A percentile compares a stretch with the other conserved stretches of the same genome.
phyloP scores from a whole-genome alignment of 2,888 invertebrate species.

The Smittia aterrima region DNA sequence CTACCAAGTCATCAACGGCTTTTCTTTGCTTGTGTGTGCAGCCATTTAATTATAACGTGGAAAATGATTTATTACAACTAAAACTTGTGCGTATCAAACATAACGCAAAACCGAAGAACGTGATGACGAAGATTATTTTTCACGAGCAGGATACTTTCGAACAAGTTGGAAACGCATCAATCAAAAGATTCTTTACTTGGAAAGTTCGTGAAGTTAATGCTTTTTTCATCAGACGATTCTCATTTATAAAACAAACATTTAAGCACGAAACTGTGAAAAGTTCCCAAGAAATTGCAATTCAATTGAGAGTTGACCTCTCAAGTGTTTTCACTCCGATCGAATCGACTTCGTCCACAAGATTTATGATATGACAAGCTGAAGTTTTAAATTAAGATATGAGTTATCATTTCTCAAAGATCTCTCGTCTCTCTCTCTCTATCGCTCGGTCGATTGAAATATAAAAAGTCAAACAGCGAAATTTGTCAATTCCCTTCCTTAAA shows the following conservation, averaged over 20 bases:
- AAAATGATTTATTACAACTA: no score
- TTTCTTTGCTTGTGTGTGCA: no score
- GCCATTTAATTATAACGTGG: no score
- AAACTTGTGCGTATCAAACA: no score
- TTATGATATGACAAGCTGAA: conserved; percentile 14
- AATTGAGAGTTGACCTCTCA: no score
- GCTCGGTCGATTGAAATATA: neutral
- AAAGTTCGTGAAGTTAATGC: no score
- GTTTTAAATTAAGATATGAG: conserved; percentile 36
- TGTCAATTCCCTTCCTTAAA: conserved; percentile 4
- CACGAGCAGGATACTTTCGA: no score
- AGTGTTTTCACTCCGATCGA: neutral
- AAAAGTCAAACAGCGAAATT: conserved; percentile 23
- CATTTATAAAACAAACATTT: neutral
- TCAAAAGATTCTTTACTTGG: no score
- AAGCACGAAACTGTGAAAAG: neutral
- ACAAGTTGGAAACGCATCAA: no score
- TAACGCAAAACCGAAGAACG: no score
- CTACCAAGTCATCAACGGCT: no score
- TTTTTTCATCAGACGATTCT: neutral
- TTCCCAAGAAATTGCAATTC: neutral
- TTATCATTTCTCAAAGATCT: conserved; percentile 29
- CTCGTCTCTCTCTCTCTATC: neutral
- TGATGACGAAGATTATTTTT: no score
- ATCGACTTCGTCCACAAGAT: neutral